Conservation (phyloP, 2,888 invertebrate genomes). For the Syrphus vitripennis region DNA sequence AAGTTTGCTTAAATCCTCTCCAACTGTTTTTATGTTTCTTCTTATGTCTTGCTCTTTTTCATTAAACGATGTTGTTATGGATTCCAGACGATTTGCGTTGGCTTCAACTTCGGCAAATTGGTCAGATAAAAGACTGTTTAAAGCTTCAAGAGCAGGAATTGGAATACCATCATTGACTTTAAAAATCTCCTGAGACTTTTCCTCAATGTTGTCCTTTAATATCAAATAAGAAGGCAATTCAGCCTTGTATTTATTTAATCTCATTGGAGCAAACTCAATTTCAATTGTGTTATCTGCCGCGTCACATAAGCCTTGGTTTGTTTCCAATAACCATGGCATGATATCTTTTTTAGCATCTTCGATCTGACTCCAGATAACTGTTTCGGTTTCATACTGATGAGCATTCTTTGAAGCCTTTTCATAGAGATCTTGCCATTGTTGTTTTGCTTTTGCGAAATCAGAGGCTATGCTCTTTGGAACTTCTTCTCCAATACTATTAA, state of each 20-base stretch:
- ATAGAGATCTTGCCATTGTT: constrained; percentile 87
- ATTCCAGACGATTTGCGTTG: constrained; percentile 88
- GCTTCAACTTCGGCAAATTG: constrained; percentile 89
- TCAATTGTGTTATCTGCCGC: constrained; percentile 90
- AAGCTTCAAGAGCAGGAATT: constrained; percentile 85
- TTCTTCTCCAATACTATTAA: constrained; percentile 82
- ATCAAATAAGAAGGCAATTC: constrained; percentile 91
- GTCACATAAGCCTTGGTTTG: constrained; percentile 88
- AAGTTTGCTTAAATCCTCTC: constrained; percentile 87
- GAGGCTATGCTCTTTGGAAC: constrained; percentile 81
- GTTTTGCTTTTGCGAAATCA: constrained; percentile 84
- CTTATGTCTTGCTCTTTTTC: constrained; percentile 89
- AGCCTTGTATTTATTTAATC: constrained; percentile 91
- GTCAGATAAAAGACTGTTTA: constrained; percentile 86
- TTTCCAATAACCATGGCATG: constrained; percentile 91
- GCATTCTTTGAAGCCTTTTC: constrained; percentile 88
- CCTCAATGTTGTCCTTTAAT: constrained; percentile 88
- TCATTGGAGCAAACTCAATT: constrained; percentile 89
- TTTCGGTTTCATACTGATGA: constrained; percentile 92
- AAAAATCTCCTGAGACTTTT: constrained; percentile 90
- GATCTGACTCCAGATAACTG: constrained; percentile 96
- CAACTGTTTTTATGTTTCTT: constrained; percentile 86
- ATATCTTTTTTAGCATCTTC: constrained; percentile 92
- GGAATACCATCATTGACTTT: constrained; percentile 88
- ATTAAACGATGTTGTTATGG: constrained; percentile 87